Evolutionary conservation across 2,797 vertebrate genomes (phyloP).

Genomic region (Pseudochaenichthys georgianus): DNA sequence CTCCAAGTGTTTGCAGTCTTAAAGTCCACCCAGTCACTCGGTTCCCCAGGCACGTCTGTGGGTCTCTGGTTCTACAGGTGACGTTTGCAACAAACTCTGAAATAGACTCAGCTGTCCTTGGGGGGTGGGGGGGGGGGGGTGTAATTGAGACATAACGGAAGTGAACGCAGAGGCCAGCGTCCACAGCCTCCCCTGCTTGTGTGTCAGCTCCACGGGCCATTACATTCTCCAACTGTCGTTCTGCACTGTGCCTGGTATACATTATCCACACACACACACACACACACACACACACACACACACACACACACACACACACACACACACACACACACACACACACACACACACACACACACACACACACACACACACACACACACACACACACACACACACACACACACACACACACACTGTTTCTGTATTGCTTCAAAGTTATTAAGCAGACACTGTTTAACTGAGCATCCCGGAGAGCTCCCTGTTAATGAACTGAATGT

Average conservation of each 20-base stretch:
- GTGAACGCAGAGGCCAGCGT: constrained; percentile 33
- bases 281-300: neutral
- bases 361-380: constrained; percentile 1
- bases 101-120: constrained; percentile 49
- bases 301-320: constrained; percentile 6
- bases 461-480: constrained; percentile 2
- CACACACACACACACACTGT: constrained; percentile 7
- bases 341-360: constrained; percentile 18
- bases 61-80: constrained; percentile 38
- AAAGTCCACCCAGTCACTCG: constrained; percentile 14
- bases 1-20: constrained; percentile 39
- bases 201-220: constrained; percentile 27
- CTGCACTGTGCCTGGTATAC: constrained; percentile 37
- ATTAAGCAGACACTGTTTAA: neutral
- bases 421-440: neutral
- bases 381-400: constrained; percentile 16
- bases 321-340: constrained; percentile 15
- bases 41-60: constrained; percentile 25
- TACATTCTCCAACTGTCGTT: constrained; percentile 48
- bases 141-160: constrained; percentile 49
- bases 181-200: constrained; percentile 21
- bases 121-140: neutral
- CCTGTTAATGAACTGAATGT: neutral
- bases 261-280: constrained; percentile 22
- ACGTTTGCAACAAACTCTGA: constrained; percentile 53